Evolutionary conservation across 2,888 invertebrate species (phyloP).

Genomic region (Zelleria hepariella): DNA sequence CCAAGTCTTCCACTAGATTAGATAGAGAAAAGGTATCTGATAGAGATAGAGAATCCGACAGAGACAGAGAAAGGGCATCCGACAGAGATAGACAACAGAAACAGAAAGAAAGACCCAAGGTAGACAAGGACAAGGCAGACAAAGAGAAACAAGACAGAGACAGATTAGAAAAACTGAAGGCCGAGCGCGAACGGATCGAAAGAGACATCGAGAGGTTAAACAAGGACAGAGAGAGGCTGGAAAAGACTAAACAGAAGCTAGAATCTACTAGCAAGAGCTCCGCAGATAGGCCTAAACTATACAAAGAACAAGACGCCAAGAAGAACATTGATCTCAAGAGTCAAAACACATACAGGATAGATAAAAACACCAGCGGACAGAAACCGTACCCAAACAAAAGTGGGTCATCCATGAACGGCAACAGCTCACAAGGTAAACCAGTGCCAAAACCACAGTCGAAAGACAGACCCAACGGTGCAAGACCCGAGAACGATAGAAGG

Average conservation of each 20-base stretch:
- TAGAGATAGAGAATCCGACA: conserved; percentile 23
- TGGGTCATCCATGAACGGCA: conserved; percentile 31
- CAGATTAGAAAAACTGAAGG: conserved; percentile 48
- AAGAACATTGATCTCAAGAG: conserved; percentile 60
- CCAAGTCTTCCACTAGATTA: conserved; percentile 4
- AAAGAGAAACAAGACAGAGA: conserved; percentile 40
- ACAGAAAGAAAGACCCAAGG: conserved; percentile 27
- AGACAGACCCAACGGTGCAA: conserved; percentile 28
- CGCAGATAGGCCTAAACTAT: conserved; percentile 30
- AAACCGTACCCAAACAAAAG: conserved; percentile 34
- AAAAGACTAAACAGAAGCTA: conserved; percentile 48
- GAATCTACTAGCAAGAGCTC: conserved; percentile 39
- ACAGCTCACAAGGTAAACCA: conserved; percentile 38
- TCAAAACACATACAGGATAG: conserved; percentile 66
- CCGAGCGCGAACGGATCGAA: conserved; percentile 56
- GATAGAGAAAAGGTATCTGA: no score
- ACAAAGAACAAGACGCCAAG: conserved; percentile 29
- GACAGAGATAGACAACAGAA: conserved; percentile 34
- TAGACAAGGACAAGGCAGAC: conserved; percentile 35
- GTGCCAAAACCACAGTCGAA: conserved; percentile 47
- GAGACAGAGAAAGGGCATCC: conserved; percentile 27
- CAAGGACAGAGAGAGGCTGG: conserved; percentile 48
- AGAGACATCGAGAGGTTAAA: conserved; percentile 54
- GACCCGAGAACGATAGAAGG: conserved; percentile 30
- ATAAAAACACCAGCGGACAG: conserved; percentile 52